Evolutionary conservation across 2,888 invertebrate genomes (phyloP), one percentile per base, ranked within the genome.

Genomic region (Drosophila maculinotata): DNA sequence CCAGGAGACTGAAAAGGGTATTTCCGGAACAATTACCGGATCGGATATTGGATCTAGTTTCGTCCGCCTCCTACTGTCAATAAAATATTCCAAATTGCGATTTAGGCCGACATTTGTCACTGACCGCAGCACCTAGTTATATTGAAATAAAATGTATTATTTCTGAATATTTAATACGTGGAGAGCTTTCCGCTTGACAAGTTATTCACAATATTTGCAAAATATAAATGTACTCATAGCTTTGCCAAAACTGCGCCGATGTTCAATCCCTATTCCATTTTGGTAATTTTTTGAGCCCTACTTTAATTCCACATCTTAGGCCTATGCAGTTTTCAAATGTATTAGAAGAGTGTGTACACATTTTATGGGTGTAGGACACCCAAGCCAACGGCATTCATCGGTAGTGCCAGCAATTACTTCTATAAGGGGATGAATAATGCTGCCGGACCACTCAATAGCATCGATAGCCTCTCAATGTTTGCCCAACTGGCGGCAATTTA

Each of bases 391-490:
- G 53, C 45, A 14, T 52, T 56, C 48, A 69, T 23, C 17, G 52
- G 14, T 51, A 25, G 33, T 42, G 58, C 76, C 69, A 70, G 60
- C 86, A 83, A 83, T 86, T 83, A 80, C 79, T 76, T 79, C 69
- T 79, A 68, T 52, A 53, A 45, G 52, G 69, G 52, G 42, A 69
- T 59, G 54, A 64, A 63, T 69, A 42, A 33, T 35, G 36, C 31
- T 38, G 48, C 38, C 44, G 47, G 39, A 39, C 54, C 52, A 14
- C 62, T 74, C 62, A 78, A 83, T 68, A 30, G 73, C 81, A 81
- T 76, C 85, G 82, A 81, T 81, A 81, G 79, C 82, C 80, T 64
- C 82, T 84, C 82, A 81, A 79, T 81, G 80, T 81, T 81, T 81
- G 85, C 77, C 71, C 79, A 79, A 81, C 85, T 81, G 80, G 64